A percentile compares a stretch with the other conserved stretches of the same genome.
Conservation (phyloP, 2,797 vertebrate species). For the Podargus strigoides region DNA sequence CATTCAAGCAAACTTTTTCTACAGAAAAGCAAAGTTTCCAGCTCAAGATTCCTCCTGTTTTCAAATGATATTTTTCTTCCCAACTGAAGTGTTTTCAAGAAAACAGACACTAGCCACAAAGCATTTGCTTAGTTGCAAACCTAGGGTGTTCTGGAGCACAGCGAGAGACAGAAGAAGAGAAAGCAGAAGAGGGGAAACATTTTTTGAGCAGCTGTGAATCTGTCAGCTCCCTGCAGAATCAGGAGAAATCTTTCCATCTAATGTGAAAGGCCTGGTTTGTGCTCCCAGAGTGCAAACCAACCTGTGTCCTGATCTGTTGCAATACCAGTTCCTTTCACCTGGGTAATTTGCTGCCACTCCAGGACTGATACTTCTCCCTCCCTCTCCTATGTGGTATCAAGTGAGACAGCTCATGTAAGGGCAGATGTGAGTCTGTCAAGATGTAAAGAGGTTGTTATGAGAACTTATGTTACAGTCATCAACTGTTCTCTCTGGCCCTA, state of each 20-base stretch:
- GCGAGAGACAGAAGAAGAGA: background rate
- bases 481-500: background rate
- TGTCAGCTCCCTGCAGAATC: background rate
- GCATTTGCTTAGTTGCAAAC: background rate
- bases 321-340: background rate
- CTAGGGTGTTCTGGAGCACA: background rate
- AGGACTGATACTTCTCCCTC: background rate
- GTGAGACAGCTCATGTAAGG: background rate
- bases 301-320: background rate
- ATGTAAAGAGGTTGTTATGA: background rate
- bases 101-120: background rate
- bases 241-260: background rate
- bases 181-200: background rate
- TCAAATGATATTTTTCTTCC: accelerated
- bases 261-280: background rate
- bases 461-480: background rate
- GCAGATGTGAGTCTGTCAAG: background rate
- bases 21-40: background rate
- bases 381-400: background rate
- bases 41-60: background rate
- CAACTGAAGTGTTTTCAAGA: background rate
- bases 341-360: background rate
- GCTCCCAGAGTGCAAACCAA: background rate
- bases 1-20: background rate
- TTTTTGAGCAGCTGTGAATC: background rate